Conservation (phyloP, 2,888 invertebrate genomes). For the Lamellibrachia columna region DNA sequence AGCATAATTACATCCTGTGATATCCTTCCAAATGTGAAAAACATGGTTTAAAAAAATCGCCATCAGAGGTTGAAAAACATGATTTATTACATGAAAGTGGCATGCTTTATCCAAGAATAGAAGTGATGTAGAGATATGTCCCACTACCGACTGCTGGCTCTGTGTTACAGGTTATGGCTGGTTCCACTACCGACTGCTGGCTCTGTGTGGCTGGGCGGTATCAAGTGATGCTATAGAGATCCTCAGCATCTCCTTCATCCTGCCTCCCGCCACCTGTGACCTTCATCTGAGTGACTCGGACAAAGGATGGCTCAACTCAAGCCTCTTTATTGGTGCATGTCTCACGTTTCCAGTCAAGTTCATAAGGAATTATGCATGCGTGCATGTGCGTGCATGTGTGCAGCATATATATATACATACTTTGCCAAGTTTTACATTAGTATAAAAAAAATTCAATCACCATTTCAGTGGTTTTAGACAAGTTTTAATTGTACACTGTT, state of each 20-base stretch:
- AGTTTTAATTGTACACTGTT: no score
- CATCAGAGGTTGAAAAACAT: no score
- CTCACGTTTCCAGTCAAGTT: neutral
- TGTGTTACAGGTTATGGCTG: constrained; percentile 61
- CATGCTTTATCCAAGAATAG: no score
- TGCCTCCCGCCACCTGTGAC: constrained; percentile 93
- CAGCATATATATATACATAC: no score
- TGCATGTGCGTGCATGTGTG: neutral
- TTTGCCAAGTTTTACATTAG: no score
- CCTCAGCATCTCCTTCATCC: constrained; percentile 87
- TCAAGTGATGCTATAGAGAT: constrained; percentile 95
- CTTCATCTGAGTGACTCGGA: constrained; percentile 84
- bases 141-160: neutral
- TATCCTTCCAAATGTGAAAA: no score
- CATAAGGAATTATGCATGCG: neutral
- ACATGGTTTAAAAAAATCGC: no score
- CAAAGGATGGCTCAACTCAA: constrained; percentile 83
- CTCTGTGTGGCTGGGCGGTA: constrained; percentile 91
- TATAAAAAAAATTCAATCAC: no score
- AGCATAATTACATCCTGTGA: no score
- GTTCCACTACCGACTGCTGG: constrained; percentile 88
- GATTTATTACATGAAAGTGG: no score
- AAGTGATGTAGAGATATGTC: no score
- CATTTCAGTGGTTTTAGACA: no score
- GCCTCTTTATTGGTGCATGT: constrained; percentile 78